phyloP scores from a whole-genome alignment of 2,113 vertebrate species.

The Silurus glanis region DNA sequence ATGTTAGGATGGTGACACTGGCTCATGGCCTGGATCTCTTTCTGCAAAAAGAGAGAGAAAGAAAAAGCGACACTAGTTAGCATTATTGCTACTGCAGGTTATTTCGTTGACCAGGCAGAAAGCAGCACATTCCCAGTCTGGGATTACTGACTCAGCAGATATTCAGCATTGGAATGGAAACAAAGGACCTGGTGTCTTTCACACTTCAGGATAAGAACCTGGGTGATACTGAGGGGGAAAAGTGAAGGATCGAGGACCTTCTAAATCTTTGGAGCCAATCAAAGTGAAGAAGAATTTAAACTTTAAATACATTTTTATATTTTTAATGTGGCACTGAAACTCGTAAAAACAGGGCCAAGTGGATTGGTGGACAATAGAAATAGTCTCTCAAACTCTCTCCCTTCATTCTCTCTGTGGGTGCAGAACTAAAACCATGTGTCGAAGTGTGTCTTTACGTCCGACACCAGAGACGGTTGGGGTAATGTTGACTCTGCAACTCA shows the following conservation, averaged over 20 bases:
- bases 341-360: constrained; percentile 10
- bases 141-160: background rate
- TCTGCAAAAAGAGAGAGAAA: constrained; percentile 66
- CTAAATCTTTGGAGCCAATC: too few relatives aligned
- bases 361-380: constrained; percentile 13
- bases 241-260: too few relatives aligned
- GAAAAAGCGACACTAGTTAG: background rate
- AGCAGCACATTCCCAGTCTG: background rate
- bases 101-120: background rate
- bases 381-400: background rate
- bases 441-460: background rate
- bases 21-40: constrained; percentile 92
- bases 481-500: constrained; percentile 59
- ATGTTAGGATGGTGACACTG: constrained; percentile 98
- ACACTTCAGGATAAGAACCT: too few relatives aligned
- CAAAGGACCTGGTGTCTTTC: too few relatives aligned
- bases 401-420: constrained; percentile 43
- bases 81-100: background rate
- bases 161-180: background rate
- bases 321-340: background rate
- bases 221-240: too few relatives aligned
- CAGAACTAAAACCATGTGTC: constrained; percentile 33
- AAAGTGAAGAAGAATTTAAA: background rate
- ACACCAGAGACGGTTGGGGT: constrained; percentile 64
- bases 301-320: too few relatives aligned